These are phyloP conservation scores for Bruchidius siliquastri DNA, from an alignment of 2,888 invertebrate genomes.

Conservation along the genomic window DNA sequence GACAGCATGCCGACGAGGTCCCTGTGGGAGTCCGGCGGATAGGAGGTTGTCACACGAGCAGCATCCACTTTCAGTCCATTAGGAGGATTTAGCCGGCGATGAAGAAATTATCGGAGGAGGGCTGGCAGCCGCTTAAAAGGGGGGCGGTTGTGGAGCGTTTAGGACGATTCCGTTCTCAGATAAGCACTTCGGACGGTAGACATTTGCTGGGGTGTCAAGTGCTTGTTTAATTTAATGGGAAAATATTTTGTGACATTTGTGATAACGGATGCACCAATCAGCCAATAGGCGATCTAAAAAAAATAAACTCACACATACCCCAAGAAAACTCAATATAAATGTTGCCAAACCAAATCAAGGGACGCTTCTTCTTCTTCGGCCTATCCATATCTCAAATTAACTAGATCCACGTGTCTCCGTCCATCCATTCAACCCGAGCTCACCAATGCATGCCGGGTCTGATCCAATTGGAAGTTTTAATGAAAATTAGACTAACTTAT, in stretches of 20 bases:
- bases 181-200: neutral
- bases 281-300: too few relatives aligned
- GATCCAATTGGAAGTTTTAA: neutral
- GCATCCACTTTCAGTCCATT: constrained; percentile 45
- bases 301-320: too few relatives aligned
- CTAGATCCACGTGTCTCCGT: neutral
- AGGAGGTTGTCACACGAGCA: constrained; percentile 37
- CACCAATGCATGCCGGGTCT: neutral
- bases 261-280: too few relatives aligned
- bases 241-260: too few relatives aligned
- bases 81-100: constrained; percentile 39
- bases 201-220: too few relatives aligned
- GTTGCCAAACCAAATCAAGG: too few relatives aligned
- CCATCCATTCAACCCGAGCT: neutral
- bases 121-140: constrained; percentile 11
- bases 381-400: neutral
- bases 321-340: too few relatives aligned
- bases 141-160: neutral
- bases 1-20: neutral
- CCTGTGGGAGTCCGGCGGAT: neutral
- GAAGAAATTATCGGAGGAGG: constrained; percentile 33
- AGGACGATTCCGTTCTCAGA: neutral
- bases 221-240: too few relatives aligned
- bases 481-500: neutral
- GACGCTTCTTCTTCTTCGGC: too few relatives aligned